Evolutionary conservation across 2,888 invertebrate species (phyloP).

Genomic region (Melieria picta): DNA sequence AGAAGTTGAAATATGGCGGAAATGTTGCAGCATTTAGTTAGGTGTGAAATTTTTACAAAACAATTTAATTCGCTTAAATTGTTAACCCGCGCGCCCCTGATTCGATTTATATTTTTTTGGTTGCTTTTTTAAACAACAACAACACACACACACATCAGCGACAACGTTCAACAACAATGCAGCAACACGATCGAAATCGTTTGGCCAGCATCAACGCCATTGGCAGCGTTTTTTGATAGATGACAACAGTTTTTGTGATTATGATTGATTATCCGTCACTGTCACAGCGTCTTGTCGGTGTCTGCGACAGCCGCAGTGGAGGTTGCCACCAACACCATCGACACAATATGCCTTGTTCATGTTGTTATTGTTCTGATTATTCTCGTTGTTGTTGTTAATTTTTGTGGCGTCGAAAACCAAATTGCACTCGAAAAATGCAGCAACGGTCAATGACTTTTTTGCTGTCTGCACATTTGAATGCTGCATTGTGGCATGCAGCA

Average conservation of each 20-base stretch:
- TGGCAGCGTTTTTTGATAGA: conserved; percentile 32
- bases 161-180: too few relatives aligned
- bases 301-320: too few relatives aligned
- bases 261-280: conserved; percentile 34
- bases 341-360: not conserved
- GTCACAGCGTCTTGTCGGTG: not conserved
- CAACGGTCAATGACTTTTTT: not conserved
- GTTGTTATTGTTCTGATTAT: not conserved
- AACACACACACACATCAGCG: too few relatives aligned
- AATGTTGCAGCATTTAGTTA: too few relatives aligned
- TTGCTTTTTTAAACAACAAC: too few relatives aligned
- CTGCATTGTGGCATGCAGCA: not conserved
- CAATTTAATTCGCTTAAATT: too few relatives aligned
- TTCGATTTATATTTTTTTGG: too few relatives aligned
- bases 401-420: not conserved
- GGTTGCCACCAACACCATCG: not conserved
- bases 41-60: too few relatives aligned
- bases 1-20: too few relatives aligned
- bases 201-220: conserved; percentile 12
- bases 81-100: too few relatives aligned
- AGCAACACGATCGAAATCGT: too few relatives aligned
- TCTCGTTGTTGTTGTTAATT: not conserved
- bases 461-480: not conserved
- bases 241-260: conserved; percentile 37
- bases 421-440: too few relatives aligned